Evolutionary conservation across 2,113 vertebrate genomes (phyloP).

Genomic region (Colius striatus): DNA sequence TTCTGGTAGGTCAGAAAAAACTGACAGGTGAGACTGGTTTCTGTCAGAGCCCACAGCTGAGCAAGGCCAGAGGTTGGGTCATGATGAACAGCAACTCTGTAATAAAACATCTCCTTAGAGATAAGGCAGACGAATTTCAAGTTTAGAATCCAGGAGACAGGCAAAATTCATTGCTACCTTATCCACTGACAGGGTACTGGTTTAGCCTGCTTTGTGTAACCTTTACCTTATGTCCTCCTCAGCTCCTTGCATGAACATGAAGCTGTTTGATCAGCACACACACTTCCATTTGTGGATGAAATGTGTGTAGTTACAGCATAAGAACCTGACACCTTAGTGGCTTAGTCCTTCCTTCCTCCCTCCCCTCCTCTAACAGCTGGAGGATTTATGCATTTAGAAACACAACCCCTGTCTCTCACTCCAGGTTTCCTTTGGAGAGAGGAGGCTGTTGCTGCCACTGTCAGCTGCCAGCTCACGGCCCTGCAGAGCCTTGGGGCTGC

Average conservation of each 20-base stretch:
- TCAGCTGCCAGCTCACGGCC: neutral
- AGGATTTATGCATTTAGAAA: neutral
- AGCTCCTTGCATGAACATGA: neutral
- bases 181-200: neutral
- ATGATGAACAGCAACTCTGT: neutral
- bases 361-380: neutral
- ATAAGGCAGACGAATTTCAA: neutral
- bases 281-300: neutral
- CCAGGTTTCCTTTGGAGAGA: neutral
- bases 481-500: too few species aligned
- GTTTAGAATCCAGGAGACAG: conserved; percentile 1
- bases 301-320: neutral
- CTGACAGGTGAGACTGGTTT: neutral
- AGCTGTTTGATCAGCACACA: neutral
- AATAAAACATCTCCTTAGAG: neutral
- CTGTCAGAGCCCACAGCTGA: neutral
- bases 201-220: neutral
- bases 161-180: neutral
- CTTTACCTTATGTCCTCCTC: neutral
- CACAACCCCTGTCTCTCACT: neutral
- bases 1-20: neutral
- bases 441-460: neutral
- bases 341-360: neutral
- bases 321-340: neutral
- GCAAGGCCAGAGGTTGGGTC: neutral